A percentile compares a stretch with the other conserved stretches of the same genome.
These are phyloP conservation scores for Drosophila austrosaltans DNA, from an alignment of 2,888 invertebrate species.

Conservation along the genomic window DNA sequence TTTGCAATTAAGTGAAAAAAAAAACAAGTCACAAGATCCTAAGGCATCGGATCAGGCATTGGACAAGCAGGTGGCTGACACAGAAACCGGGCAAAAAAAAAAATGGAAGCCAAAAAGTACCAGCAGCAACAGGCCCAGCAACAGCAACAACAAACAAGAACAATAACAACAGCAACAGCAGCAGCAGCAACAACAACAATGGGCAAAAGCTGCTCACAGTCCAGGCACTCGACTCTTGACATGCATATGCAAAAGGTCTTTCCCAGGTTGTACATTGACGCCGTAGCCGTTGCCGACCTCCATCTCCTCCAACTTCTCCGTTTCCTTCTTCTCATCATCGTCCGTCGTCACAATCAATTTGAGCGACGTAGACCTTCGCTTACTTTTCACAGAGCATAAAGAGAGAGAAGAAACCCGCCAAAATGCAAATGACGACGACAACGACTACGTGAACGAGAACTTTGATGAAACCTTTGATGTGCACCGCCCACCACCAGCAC, in stretches of 20 bases:
- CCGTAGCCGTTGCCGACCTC: conserved; percentile 10
- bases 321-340: not conserved
- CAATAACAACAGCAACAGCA: conserved; percentile 4
- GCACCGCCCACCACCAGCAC: conserved; percentile 45
- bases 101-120: conserved; percentile 51
- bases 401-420: conserved; percentile 55
- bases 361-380: conserved; percentile 54
- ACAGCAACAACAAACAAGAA: too few relatives aligned
- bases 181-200: conserved; percentile 48
- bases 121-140: conserved; percentile 26
- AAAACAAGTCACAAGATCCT: conserved; percentile 73
- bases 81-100: conserved; percentile 63
- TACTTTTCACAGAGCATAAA: conserved; percentile 22
- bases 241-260: conserved; percentile 79
- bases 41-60: conserved; percentile 65
- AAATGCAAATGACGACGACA: conserved; percentile 69
- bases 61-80: conserved; percentile 73
- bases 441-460: conserved; percentile 40
- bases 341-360: conserved; percentile 59
- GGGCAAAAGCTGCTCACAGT: conserved; percentile 15
- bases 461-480: conserved; percentile 70
- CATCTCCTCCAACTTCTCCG: too few relatives aligned
- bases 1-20: conserved; percentile 15
- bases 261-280: conserved; percentile 56
- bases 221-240: conserved; percentile 62